Conservation (phyloP, 64 coral and sea anemone genomes). For the Montipora capricornis region DNA sequence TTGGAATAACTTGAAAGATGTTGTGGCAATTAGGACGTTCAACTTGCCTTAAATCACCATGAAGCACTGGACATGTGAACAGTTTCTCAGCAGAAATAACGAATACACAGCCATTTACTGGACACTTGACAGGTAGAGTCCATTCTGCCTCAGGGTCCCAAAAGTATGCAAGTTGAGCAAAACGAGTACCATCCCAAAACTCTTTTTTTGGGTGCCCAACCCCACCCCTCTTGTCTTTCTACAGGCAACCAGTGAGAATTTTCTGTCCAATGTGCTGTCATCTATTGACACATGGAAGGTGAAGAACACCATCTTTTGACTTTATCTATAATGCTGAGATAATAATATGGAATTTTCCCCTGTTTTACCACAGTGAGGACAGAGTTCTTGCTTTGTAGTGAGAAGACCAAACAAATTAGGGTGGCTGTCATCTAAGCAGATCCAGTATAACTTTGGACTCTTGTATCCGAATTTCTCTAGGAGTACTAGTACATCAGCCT, state of each 20-base stretch:
- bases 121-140: slow-evolving; percentile 65
- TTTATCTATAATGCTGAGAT: slow-evolving; percentile 37
- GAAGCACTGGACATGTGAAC: background rate
- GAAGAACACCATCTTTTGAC: slow-evolving; percentile 68
- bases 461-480: slow-evolving; percentile 62
- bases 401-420: slow-evolving; percentile 52
- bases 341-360: slow-evolving; percentile 61
- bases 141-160: slow-evolving; percentile 80
- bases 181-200: slow-evolving; percentile 55
- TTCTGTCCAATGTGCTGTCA: slow-evolving; percentile 54
- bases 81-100: slow-evolving; percentile 49
- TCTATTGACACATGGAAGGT: slow-evolving; percentile 57
- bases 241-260: slow-evolving; percentile 50
- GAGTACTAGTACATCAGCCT: slow-evolving; percentile 44
- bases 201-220: slow-evolving; percentile 35
- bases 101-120: background rate
- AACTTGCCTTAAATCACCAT: slow-evolving; percentile 4
- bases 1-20: background rate
- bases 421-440: slow-evolving; percentile 60
- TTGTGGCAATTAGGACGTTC: slow-evolving; percentile 38
- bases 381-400: slow-evolving; percentile 10
- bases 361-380: slow-evolving; percentile 15
- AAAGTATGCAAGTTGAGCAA: slow-evolving; percentile 78
- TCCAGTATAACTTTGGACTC: slow-evolving; percentile 56
- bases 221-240: slow-evolving; percentile 50